A percentile compares a stretch with the other conserved stretches of the same genome.
phyloP scores from a whole-genome alignment of 2,113 vertebrate genomes.

The Nibea albiflora region DNA sequence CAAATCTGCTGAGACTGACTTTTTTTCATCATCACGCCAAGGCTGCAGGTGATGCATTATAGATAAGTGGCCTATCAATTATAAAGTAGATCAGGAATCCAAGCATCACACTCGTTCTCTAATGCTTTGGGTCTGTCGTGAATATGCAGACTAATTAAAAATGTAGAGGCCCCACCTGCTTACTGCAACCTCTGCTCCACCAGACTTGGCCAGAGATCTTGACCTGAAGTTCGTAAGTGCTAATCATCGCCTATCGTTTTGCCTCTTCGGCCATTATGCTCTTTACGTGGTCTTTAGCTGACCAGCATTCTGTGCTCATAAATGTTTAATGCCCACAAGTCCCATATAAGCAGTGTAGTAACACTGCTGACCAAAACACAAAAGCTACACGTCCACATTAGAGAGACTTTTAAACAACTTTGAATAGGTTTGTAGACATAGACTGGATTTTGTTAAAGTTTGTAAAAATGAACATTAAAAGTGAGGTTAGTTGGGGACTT shows the following conservation, averaged over 20 bases:
- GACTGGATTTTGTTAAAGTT: no score
- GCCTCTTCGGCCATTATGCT: slow-evolving; percentile 6
- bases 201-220: slow-evolving; percentile 15
- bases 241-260: slow-evolving; percentile 36
- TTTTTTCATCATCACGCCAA: slow-evolving; percentile 52
- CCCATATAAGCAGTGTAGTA: not conserved
- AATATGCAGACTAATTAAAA: slow-evolving; percentile 67
- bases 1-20: slow-evolving; percentile 65
- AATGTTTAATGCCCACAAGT: slow-evolving; percentile 40
- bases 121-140: slow-evolving; percentile 55
- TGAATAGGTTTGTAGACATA: no score
- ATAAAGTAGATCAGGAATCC: slow-evolving; percentile 71
- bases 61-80: slow-evolving; percentile 72
- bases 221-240: slow-evolving; percentile 14
- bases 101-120: slow-evolving; percentile 60
- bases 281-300: slow-evolving; percentile 43
- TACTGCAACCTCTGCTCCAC: slow-evolving; percentile 24
- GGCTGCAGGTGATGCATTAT: slow-evolving; percentile 72
- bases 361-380: slow-evolving; percentile 37
- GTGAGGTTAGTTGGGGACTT: no score
- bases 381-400: not conserved
- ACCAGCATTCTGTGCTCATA: slow-evolving; percentile 29
- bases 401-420: not conserved
- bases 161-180: slow-evolving; percentile 63
- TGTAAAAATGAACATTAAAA: no score